phyloP scores from a whole-genome alignment of 2,888 invertebrate species.

The Drosophila pseudotalamancana region DNA sequence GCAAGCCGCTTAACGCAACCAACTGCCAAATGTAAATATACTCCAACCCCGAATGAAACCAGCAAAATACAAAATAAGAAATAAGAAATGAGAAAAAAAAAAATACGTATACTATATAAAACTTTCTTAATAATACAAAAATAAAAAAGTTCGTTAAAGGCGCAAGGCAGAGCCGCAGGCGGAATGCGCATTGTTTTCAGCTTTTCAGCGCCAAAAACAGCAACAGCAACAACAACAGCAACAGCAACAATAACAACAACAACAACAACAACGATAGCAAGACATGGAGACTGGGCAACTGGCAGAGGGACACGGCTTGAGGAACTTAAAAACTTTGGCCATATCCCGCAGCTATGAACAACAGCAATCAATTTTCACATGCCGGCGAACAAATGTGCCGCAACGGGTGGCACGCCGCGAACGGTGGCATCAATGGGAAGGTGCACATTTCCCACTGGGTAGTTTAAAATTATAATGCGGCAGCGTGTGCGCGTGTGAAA shows the following conservation, averaged over 20 bases:
- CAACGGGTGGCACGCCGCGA: conserved; percentile 50
- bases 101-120: conserved; percentile 65
- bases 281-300: too few species aligned
- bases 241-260: too few species aligned
- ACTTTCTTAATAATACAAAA: conserved; percentile 75
- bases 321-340: conserved; percentile 77
- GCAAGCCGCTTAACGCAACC: conserved; percentile 78
- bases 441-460: conserved; percentile 35
- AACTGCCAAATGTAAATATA: conserved; percentile 78
- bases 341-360: conserved; percentile 80
- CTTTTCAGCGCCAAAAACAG: conserved; percentile 70
- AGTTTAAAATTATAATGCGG: conserved; percentile 74
- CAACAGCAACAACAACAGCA: conserved; percentile 20
- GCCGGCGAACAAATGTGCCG: conserved; percentile 76
- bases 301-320: conserved; percentile 57
- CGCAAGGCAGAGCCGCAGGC: conserved; percentile 77
- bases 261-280: too few species aligned
- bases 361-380: conserved; percentile 79
- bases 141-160: conserved; percentile 64
- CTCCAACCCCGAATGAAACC: conserved; percentile 58
- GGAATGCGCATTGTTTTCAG: conserved; percentile 78
- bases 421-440: neutral
- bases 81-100: conserved; percentile 12
- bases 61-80: conserved; percentile 24
- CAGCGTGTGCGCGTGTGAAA: conserved; percentile 51